phyloP scores from a whole-genome alignment of 2,797 vertebrate species.

The Aplochiton taeniatus region DNA sequence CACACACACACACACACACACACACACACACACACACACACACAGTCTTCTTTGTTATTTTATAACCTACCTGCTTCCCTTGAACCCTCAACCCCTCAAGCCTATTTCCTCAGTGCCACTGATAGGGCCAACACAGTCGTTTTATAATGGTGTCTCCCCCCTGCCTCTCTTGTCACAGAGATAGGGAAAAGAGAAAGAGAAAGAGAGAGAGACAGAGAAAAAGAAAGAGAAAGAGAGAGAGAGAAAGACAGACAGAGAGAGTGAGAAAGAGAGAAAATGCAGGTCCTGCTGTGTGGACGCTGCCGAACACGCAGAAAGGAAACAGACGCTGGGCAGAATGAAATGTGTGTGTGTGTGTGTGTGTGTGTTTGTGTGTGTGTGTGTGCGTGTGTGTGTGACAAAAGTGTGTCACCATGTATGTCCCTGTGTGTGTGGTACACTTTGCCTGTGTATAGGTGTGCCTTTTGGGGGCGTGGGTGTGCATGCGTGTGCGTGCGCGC shows the following conservation, averaged over 20 bases:
- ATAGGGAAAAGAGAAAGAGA: too few species aligned
- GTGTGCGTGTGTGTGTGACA: constrained; percentile 10
- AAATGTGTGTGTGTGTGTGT: constrained; percentile 9
- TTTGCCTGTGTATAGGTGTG: not conserved
- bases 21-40: constrained; percentile 1
- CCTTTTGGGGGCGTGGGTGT: not conserved
- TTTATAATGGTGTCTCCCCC: too few species aligned
- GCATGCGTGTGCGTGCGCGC: not conserved
- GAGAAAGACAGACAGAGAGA: too few species aligned
- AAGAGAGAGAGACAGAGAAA: too few species aligned
- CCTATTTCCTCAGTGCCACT: too few species aligned
- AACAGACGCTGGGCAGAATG: constrained; percentile 36
- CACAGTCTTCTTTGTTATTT: not conserved
- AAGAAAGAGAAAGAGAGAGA: too few species aligned
- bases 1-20: constrained; percentile 21
- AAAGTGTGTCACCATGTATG: not conserved
- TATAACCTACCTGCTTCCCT: not conserved
- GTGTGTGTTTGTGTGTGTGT: not conserved
- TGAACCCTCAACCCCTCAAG: not conserved
- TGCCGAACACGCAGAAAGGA: constrained; percentile 30
- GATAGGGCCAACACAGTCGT: too few species aligned
- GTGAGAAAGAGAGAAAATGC: not conserved
- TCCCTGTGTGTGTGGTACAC: not conserved
- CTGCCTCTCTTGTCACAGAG: too few species aligned
- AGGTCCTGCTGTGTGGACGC: constrained; percentile 34